Evolutionary conservation across 1,140 invertebrate genomes (phyloP), one percentile per base, ranked within the genome.

Genomic region (Drosophila pseudoananassae): DNA sequence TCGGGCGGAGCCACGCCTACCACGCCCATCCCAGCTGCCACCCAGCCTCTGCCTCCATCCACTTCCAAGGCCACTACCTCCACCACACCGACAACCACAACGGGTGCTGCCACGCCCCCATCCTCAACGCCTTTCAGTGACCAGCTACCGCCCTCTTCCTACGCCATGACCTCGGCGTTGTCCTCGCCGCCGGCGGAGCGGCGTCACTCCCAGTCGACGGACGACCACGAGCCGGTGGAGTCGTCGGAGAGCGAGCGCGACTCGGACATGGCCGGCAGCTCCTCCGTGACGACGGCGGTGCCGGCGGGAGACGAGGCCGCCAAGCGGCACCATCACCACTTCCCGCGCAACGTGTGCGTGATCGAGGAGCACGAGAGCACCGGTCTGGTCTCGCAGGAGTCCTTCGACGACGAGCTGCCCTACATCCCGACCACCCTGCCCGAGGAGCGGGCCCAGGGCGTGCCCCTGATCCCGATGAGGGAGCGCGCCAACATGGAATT

Each of bases 361-460:
- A 93, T 92, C 9, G 92, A 92, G 55, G 94, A 94, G 84, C 92
- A 93, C 17, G 96, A 97, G 82, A 93, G 95, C 54, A 96, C 97
- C 56, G 95, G 95, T 1, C 93, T 98, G 25, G 95, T 96, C 3
- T 93, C 95, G 46, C 96, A 97, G 75, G 96, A 97, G 75, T 96
- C 96, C 8, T 96, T 97, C 73, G 96, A 98, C 66, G 96, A 97
- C 57, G 97, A 97, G 92, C 92, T 97, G 78, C 97, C 97, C 1
- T 97, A 96, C 82, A 94, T 97, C 66, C 96, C 96, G 40, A 97
- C 97, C 3, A 97, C 96, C 33, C 91, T 97, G 57, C 96, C 97
- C 12, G 92, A 95, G 85, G 97, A 97, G 92, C 94, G 96, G 47
- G 96, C 96, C 6, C 93, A 96, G 45, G 96, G 95, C 12, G 92